phyloP scores from a whole-genome alignment of 2,888 invertebrate species.

The Caenorhabditis sp. region DNA sequence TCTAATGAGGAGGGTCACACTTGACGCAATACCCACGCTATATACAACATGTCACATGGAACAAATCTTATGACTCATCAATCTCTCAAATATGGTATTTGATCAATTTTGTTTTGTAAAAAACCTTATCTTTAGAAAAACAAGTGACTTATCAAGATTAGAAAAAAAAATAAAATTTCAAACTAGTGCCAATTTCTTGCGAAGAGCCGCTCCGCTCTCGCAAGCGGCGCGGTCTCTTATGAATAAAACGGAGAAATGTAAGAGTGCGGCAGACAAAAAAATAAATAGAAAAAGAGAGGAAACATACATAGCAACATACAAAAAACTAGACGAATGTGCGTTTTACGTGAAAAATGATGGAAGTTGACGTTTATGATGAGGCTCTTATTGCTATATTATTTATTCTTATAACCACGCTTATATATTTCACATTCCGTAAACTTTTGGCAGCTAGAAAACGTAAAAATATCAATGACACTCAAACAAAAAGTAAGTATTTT shows the following conservation, averaged over 20 bases:
- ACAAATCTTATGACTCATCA: no score
- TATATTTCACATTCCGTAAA: conserved; percentile 38
- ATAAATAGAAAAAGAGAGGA: background rate
- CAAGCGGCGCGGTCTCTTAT: conserved; percentile 11
- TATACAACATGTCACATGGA: no score
- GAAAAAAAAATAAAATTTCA: background rate
- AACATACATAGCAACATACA: background rate
- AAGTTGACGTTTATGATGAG: conserved; percentile 45
- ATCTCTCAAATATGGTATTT: no score
- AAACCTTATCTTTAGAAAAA: no score
- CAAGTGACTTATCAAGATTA: no score
- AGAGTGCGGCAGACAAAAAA: background rate
- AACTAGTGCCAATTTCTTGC: background rate
- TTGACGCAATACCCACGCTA: no score
- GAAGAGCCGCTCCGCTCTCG: conserved; percentile 17
- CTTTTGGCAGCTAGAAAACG: conserved; percentile 40
- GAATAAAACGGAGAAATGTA: background rate
- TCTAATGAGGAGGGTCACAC: no score
- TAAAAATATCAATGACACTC: conserved; percentile 47
- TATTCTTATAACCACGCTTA: conserved; percentile 22
- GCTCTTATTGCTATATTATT: conserved; percentile 28
- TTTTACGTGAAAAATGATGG: conserved; percentile 18
- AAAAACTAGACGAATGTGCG: background rate
- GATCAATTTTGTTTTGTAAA: no score
- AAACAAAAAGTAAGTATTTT: conserved; percentile 42